Conservation (phyloP, 2,888 invertebrate species). For the Rugalucina vietnamica region DNA sequence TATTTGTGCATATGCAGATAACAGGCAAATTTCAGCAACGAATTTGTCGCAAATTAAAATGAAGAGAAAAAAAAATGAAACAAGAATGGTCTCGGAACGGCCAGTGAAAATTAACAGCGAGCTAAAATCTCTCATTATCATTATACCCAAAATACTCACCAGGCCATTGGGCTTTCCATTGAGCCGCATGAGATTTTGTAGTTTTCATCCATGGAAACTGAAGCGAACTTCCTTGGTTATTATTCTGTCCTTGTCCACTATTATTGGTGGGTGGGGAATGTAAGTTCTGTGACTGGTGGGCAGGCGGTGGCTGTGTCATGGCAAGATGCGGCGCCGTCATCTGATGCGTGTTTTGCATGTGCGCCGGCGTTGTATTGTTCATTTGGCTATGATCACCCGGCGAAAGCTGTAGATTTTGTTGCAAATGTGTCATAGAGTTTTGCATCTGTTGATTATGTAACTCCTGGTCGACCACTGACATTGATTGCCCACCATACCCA, state of each 20-base stretch:
- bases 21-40: too few species aligned
- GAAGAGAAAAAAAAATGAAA: too few species aligned
- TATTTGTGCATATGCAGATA: too few species aligned
- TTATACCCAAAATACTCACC: slow-evolving; percentile 76
- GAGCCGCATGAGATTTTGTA: slow-evolving; percentile 83
- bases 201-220: slow-evolving; percentile 84
- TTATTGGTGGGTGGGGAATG: slow-evolving; percentile 52
- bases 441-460: slow-evolving; percentile 55
- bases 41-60: too few species aligned
- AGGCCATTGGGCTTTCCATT: slow-evolving; percentile 83
- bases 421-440: slow-evolving; percentile 49
- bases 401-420: slow-evolving; percentile 28
- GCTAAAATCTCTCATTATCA: too few species aligned
- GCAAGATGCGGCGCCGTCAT: slow-evolving; percentile 52
- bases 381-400: slow-evolving; percentile 52
- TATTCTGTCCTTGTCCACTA: slow-evolving; percentile 47
- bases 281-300: slow-evolving; percentile 63
- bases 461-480: slow-evolving; percentile 78
- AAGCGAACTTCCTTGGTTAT: slow-evolving; percentile 65
- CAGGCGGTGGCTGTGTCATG: slow-evolving; percentile 70
- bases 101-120: too few species aligned
- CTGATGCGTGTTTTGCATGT: slow-evolving; percentile 64
- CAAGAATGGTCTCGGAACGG: too few species aligned
- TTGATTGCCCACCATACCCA: slow-evolving; percentile 76
- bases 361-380: slow-evolving; percentile 72